Conservation (phyloP, 2,888 invertebrate genomes). For the Ceriagrion tenellum region DNA sequence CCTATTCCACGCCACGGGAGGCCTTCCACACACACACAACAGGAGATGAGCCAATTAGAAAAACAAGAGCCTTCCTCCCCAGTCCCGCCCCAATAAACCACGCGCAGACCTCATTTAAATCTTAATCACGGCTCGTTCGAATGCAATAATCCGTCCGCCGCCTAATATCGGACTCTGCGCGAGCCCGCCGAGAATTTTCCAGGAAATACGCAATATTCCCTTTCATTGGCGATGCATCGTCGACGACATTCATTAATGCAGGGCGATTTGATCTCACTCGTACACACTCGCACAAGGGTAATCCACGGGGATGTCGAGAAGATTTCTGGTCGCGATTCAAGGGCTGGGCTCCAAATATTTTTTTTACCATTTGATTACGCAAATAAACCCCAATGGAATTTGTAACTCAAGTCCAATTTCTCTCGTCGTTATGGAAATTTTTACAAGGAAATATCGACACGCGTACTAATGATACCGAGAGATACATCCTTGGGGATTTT, state of each 20-base stretch:
- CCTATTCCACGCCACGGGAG: neutral
- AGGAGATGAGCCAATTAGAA: neutral
- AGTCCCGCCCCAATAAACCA: neutral
- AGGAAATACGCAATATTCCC: neutral
- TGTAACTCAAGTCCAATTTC: neutral
- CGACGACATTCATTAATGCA: neutral
- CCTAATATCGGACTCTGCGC: neutral
- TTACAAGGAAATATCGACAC: neutral
- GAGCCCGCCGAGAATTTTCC: neutral
- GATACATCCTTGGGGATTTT: neutral
- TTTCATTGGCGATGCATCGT: neutral
- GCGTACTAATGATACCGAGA: neutral
- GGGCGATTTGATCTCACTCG: neutral
- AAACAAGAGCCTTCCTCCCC: neutral
- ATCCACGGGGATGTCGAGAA: neutral
- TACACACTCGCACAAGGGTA: slow-evolving; percentile 23
- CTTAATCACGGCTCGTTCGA: neutral
- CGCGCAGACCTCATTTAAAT: neutral
- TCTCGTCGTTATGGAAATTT: neutral
- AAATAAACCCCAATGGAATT: neutral
- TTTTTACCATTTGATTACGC: neutral
- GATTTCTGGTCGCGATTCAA: neutral
- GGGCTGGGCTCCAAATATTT: neutral
- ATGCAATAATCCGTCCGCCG: neutral
- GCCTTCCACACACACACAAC: neutral